Evolutionary conservation across 2,888 invertebrate species (phyloP).

Genomic region (Oasisia sp.): DNA sequence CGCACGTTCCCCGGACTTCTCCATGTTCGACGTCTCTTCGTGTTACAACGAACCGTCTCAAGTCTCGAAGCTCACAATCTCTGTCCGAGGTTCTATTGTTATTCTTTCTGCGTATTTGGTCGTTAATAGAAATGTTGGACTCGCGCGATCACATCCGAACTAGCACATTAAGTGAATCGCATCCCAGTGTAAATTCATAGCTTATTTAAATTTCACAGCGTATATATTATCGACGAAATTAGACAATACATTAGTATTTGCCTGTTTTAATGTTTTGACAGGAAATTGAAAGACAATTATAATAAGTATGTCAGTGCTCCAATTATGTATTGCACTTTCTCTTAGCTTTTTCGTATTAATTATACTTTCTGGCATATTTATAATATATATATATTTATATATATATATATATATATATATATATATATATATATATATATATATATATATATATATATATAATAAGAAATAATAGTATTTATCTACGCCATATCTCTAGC

Average conservation of each 20-base stretch:
- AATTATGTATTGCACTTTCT: neutral
- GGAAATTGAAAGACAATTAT: no score
- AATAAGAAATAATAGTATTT: no score
- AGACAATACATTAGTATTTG: neutral
- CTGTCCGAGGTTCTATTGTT: neutral
- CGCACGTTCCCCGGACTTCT: neutral
- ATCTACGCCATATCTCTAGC: no score
- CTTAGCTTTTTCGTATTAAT: neutral
- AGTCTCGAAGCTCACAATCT: neutral
- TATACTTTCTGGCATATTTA: no score
- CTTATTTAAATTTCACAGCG: neutral
- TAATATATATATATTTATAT: no score
- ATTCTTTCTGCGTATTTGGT: neutral
- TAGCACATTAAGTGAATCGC: no score
- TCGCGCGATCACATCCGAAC: neutral
- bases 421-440: no score
- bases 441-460: no score
- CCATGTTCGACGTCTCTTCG: neutral
- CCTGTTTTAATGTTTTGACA: neutral
- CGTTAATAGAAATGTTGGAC: neutral
- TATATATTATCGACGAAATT: neutral
- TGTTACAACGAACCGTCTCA: neutral
- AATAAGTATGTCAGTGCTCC: neutral
- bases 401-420: no score
- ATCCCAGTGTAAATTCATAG: neutral